Conservation (phyloP, 37 sponge, comb jelly and placozoan genomes). For the Ephydatia muelleri region DNA sequence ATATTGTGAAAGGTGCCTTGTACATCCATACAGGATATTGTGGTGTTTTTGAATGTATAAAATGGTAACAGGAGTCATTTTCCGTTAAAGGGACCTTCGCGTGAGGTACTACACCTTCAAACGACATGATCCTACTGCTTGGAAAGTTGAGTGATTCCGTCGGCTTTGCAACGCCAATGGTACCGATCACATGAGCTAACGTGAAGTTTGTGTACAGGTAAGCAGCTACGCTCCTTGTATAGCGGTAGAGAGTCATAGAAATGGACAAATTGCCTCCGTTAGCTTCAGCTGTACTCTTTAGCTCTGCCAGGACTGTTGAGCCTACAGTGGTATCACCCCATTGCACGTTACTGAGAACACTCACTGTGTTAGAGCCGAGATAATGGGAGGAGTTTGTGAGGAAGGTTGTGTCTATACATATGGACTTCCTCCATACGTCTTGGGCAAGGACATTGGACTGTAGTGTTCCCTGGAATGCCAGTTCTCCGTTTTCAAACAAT, state of each 20-base stretch:
- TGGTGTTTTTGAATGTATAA: too few species aligned
- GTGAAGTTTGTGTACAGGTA: conserved; percentile 9
- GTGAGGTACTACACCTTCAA: background rate
- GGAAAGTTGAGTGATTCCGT: conserved; percentile 27
- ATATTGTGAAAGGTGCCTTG: background rate
- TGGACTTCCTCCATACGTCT: background rate
- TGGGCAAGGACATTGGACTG: background rate
- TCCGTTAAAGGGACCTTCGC: background rate
- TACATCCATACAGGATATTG: background rate
- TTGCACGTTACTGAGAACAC: background rate
- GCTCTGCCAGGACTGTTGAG: background rate
- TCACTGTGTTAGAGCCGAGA: background rate
- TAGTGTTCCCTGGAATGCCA: background rate
- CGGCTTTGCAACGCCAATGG: conserved; percentile 12
- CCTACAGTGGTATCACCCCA: background rate
- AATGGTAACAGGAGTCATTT: background rate
- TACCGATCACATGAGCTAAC: conserved; percentile 8
- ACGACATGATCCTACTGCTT: conserved; percentile 9
- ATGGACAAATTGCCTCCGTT: conserved; percentile 9
- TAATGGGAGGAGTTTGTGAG: background rate
- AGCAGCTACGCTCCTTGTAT: background rate
- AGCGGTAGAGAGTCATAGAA: background rate
- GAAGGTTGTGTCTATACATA: background rate
- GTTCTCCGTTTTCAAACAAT: background rate
- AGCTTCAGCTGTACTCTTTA: background rate